Conservation (phyloP, 2,797 vertebrate species). For the Macropus fuliginosus region DNA sequence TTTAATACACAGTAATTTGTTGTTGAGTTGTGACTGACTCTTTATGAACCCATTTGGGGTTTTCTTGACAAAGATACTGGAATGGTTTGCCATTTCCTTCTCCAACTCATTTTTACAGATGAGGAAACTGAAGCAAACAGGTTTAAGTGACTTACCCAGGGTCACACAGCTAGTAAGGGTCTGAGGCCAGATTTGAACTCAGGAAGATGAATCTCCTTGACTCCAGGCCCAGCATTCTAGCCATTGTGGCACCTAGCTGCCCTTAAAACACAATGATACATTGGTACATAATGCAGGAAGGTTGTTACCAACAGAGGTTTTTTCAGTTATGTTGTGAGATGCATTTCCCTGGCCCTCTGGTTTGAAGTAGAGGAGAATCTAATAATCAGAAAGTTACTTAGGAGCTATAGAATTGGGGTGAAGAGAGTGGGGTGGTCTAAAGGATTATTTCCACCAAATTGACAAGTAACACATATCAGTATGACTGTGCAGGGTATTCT, state of each 20-base stretch:
- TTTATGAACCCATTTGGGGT: background rate
- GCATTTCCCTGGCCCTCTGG: background rate
- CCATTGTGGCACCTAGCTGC: background rate
- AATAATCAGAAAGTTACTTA: background rate
- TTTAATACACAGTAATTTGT: background rate
- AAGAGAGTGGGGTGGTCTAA: background rate
- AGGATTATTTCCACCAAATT: background rate
- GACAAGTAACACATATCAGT: background rate
- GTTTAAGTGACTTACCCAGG: background rate
- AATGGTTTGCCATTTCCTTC: background rate
- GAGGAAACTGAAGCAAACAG: background rate
- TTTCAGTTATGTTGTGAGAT: background rate
- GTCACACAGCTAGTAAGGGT: background rate
- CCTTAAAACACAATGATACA: background rate
- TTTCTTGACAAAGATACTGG: background rate
- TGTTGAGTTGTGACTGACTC: background rate
- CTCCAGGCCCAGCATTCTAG: background rate
- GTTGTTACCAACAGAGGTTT: background rate
- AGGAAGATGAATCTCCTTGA: background rate
- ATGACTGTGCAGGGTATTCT: background rate
- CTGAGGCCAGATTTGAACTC: background rate
- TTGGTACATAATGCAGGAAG: background rate
- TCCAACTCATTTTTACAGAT: background rate
- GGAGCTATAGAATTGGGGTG: background rate
- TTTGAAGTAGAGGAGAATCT: background rate